Evolutionary conservation across 2,113 vertebrate species (phyloP), one percentile per base, ranked within the genome.

Genomic region (Thinocorus orbignyianus): DNA sequence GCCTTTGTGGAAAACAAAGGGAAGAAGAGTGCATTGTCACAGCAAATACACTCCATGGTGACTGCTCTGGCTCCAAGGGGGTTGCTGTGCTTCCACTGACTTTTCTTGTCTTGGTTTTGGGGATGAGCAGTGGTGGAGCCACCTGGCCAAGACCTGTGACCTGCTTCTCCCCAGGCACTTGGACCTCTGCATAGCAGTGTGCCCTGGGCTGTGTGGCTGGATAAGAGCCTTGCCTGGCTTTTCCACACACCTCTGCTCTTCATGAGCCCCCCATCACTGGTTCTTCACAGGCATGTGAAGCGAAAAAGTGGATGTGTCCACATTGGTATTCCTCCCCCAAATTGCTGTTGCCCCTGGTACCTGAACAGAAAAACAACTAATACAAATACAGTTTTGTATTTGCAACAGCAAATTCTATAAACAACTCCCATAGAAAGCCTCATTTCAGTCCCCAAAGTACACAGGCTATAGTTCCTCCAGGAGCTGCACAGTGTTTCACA

Each of bases 181-280:
- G 10, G 18, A 72, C 4, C 3, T 51, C 31, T 68, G 6, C 68
- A 14, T 14, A 24, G 17, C 41, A 61, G 16, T 1, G 2, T 5
- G 6, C 4, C 20, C 30, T 33, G 49, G 60, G 52, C 3, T 17
- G 10, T 51, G 42, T 6, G 42, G n/a, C 15, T 44, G 20, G 1
- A 1, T 11, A 58, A 39, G 9, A 72, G 6, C 44, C 28, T 65
- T 82, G 33, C 11, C 14, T 52, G 31, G 3, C 5, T 64, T 60
- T 76, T 58, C 24, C 26, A 54, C 16, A 39, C 3, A 20, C 35
- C 24, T 65, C 30, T 65, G 31, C 17, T 65, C 54, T 41, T 26
- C 4, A 3, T 10, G 13, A 80, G 12, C 6, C 1, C 13, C 3
- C 13, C 0, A 1, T 24, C 26, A 64, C 5, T n/a, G 11, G 4